A percentile compares a stretch with the other conserved stretches of the same genome.
Evolutionary conservation across 2,797 vertebrate species (phyloP).

Genomic region (Diplodus puntazzo): DNA sequence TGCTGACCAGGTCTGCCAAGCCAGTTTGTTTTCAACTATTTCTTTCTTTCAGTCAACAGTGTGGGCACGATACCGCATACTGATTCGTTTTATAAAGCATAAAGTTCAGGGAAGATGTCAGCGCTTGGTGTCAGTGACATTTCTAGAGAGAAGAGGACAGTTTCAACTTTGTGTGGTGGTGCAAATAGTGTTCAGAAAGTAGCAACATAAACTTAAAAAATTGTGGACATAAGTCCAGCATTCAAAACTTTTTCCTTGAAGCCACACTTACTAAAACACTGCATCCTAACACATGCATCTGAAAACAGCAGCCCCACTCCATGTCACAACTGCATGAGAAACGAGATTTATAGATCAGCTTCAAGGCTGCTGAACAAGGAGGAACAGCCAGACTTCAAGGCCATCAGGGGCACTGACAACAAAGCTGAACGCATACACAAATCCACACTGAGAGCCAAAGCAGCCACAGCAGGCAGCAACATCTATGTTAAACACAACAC

Average conservation of each 20-base stretch:
- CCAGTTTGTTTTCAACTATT: not conserved
- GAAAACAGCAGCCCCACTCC: not conserved
- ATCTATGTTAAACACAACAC: not conserved
- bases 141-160: constrained; percentile 1
- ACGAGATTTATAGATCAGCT: not conserved
- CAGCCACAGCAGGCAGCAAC: not conserved
- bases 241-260: not conserved
- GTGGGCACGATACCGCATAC: constrained; percentile 1
- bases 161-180: constrained; percentile 3
- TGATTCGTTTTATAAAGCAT: constrained; percentile 9
- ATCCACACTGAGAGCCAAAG: not conserved
- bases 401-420: not conserved
- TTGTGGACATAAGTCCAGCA: not conserved
- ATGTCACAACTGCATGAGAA: not conserved
- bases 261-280: not conserved
- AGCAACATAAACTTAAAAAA: not conserved
- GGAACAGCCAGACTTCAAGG: constrained; percentile 4
- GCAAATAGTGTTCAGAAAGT: not conserved
- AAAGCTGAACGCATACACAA: not conserved
- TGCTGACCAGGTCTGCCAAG: not conserved
- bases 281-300: not conserved
- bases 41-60: constrained; percentile 4
- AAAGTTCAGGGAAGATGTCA: constrained; percentile 24
- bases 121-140: constrained; percentile 3
- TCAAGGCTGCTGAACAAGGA: constrained; percentile 9